Base-by-base conservation (phyloP, 2,113 vertebrate genomes). In the Gallinago jamesoni region DNA sequence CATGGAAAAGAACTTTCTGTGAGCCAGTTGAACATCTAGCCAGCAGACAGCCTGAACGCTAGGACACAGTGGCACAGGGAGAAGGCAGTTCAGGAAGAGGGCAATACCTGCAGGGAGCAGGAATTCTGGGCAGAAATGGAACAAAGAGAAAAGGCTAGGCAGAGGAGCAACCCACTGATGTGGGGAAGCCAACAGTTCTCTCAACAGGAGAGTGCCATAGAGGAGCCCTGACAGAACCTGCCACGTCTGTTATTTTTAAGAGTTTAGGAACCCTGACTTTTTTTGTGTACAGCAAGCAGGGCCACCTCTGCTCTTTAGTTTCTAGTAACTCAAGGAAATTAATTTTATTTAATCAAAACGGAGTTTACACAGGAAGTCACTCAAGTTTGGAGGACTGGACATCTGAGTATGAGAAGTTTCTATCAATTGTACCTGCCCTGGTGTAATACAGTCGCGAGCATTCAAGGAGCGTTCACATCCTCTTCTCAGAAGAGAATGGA, bases 191-290 rank as follows among this genome's bases (percentile, higher is more conserved):
- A 79, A 19, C 20, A 37, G 37, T 20, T 64, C 25, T n/a, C 79
- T 50, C 45, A 78, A 19, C 6, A 47, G 23, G 22, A 35, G 0
- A 56, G 8, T 39, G 24, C 24, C 0, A 0, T 6, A 59, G 22
- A 60, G 47, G 18, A 93, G 24, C 8, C 9, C 43, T 43, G 47
- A n/a, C 7, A 72, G 21, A 84, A 78, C 1, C 1, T 4, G 9
- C 22, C 47, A 33, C 10, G 1, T 47, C 39, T 41, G 41, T n/a
- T 14, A 6, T 37, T 86, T 63, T 84, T 4, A 67, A 39, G 39
- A 59, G 15, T 43, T 89, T 60, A 48, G 37, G 33, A 90, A 52
- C 20, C 33, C 22, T n/a, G 13, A 11, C 3, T 12, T 66, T 73
- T 73, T 79, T 87, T 72, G 3, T 23, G 14, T 27, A 70, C 7